Evolutionary conservation across 2,888 invertebrate species (phyloP), one percentile per base, ranked within the genome.

Genomic region (Nesidiocoris tenuis): DNA sequence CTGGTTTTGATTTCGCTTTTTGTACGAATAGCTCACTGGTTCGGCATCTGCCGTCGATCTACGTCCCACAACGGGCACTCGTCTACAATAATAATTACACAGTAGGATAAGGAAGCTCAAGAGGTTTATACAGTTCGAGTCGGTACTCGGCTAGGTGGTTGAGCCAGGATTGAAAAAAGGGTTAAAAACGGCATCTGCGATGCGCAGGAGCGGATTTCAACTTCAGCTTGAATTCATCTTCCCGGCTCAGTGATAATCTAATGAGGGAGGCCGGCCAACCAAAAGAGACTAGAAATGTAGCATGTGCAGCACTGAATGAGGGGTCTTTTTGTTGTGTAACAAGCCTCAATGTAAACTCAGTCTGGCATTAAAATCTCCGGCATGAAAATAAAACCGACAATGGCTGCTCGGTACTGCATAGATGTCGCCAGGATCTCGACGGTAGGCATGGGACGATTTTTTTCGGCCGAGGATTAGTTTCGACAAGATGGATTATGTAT

Each of bases 151-250:
- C 19, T 25, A 21, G 56, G 67, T 19, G 55, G n/a, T n/a, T n/a
- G n/a, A n/a, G n/a, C n/a, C n/a, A n/a, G n/a, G n/a, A n/a, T n/a
- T n/a, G 67, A 19, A 59, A 59, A 39, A 39, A 39, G 39, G 39
- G 39, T 39, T 39, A 12, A 39, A 39, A 39, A 39, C 39, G 16
- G 54, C 67, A 67, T 67, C 67, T 67, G 67, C 21, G 39, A 19
- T 39, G 59, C 59, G n/a, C 19, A 59, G 59, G n/a, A 59, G 55
- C 67, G 55, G 67, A 67, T 54, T 67, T 67, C n/a, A 56, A 67
- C 55, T 67, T 67, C 67, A 67, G 67, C 67, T 55, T 67, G 67
- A 67, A 22, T 67, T 67, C 67, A 67, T 55, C 67, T 22, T 55
- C 55, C 55, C 67, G 67, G 67, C 22, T 67, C 67, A 67, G 21